phyloP scores from a whole-genome alignment of 2,888 invertebrate genomes.

The Sinhomidia bicolor region DNA sequence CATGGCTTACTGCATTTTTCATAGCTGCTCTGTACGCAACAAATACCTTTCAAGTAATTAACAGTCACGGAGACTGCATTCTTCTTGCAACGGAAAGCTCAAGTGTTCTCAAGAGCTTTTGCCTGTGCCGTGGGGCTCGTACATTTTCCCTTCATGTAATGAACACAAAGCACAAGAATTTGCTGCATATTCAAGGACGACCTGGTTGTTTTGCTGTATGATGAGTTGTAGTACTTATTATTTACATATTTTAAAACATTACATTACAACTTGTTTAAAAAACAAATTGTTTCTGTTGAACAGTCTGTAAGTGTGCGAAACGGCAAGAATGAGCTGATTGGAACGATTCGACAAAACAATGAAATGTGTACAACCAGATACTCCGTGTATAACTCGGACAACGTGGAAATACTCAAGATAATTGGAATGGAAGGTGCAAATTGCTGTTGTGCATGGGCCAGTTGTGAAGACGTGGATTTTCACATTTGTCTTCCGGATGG shows the following conservation, averaged over 20 bases:
- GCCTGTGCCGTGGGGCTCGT: conserved; percentile 69
- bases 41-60: conserved; percentile 75
- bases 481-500: conserved; percentile 70
- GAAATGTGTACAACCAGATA: conserved; percentile 70
- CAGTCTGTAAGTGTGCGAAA: conserved; percentile 68
- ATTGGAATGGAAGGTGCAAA: conserved; percentile 75
- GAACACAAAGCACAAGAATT: conserved; percentile 60
- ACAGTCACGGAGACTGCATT: conserved; percentile 75
- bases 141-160: conserved; percentile 66
- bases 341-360: conserved; percentile 66
- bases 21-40: conserved; percentile 59
- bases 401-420: conserved; percentile 73
- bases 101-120: conserved; percentile 64
- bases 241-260: not conserved
- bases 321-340: conserved; percentile 60
- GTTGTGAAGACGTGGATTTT: conserved; percentile 75
- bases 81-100: conserved; percentile 71
- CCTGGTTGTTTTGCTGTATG: conserved; percentile 72
- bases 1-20: not conserved
- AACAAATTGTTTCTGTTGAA: not conserved
- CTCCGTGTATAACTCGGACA: conserved; percentile 69
- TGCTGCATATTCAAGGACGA: conserved; percentile 72
- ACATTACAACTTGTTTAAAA: not conserved
- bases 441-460: conserved; percentile 74
- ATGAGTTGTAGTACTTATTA: no score